Evolutionary conservation across 2,888 invertebrate genomes (phyloP).

Genomic region (Lamellibrachia columna): DNA sequence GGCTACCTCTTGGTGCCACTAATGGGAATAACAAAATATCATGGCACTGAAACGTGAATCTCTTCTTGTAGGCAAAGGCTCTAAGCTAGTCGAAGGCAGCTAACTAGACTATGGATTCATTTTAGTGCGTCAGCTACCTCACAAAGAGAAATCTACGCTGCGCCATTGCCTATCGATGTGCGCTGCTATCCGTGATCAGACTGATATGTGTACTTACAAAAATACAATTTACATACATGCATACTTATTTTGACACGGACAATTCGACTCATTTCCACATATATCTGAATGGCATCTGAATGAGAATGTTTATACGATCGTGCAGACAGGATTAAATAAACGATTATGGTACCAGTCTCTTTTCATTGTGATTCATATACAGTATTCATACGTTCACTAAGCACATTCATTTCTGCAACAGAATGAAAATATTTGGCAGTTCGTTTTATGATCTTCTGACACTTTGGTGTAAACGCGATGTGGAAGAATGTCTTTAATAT

Average conservation of each 20-base stretch:
- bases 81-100: background rate
- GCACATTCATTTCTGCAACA: background rate
- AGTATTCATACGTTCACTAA: background rate
- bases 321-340: background rate
- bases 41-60: slow-evolving; percentile 8
- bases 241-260: background rate
- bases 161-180: background rate
- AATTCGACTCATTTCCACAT: background rate
- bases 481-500: background rate
- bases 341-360: background rate
- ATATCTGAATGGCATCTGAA: background rate
- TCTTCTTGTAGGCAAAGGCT: background rate
- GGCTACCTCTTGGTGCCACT: background rate
- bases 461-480: background rate
- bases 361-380: background rate
- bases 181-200: background rate
- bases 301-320: background rate
- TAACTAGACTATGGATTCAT: background rate
- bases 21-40: no score
- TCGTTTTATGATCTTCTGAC: background rate
- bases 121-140: background rate
- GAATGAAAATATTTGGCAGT: slow-evolving; percentile 6
- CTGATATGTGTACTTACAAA: background rate
- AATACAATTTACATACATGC: slow-evolving; percentile 6
- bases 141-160: background rate